Evolutionary conservation across 2,113 vertebrate genomes (phyloP).

Genomic region (Phoenicopterus ruber): DNA sequence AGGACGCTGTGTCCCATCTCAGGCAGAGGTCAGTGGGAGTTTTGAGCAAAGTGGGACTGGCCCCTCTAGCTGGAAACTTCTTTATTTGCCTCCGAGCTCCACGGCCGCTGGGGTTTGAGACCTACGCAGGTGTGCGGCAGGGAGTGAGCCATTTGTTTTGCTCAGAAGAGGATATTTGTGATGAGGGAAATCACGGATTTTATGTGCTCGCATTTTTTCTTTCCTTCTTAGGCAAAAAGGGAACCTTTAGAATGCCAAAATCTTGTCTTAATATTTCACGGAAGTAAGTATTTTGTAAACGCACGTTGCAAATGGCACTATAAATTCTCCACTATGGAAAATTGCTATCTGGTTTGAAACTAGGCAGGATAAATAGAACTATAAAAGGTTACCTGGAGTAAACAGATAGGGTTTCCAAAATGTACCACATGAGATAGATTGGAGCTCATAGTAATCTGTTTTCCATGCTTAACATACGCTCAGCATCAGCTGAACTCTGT

Average conservation of each 20-base stretch:
- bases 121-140: neutral
- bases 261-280: constrained; percentile 18
- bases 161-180: neutral
- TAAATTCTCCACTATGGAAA: constrained; percentile 49
- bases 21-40: neutral
- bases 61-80: neutral
- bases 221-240: neutral
- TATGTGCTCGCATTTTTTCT: neutral
- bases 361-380: constrained; percentile 54
- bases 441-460: constrained; percentile 43
- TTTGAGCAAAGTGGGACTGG: neutral
- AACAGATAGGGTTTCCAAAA: constrained; percentile 54
- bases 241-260: constrained; percentile 35
- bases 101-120: neutral
- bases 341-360: constrained; percentile 35
- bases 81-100: neutral
- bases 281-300: constrained; percentile 30
- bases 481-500: constrained; percentile 43
- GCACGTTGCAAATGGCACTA: neutral
- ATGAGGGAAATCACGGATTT: neutral
- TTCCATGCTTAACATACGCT: constrained; percentile 40
- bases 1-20: neutral
- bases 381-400: constrained; percentile 52
- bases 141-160: neutral
- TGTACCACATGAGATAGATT: constrained; percentile 30